Percentiles rank a stretch among this genome's conserved stretches.
These are phyloP conservation scores for Drosophila paracracens DNA, from an alignment of 2,888 invertebrate species.

Conservation along the genomic window DNA sequence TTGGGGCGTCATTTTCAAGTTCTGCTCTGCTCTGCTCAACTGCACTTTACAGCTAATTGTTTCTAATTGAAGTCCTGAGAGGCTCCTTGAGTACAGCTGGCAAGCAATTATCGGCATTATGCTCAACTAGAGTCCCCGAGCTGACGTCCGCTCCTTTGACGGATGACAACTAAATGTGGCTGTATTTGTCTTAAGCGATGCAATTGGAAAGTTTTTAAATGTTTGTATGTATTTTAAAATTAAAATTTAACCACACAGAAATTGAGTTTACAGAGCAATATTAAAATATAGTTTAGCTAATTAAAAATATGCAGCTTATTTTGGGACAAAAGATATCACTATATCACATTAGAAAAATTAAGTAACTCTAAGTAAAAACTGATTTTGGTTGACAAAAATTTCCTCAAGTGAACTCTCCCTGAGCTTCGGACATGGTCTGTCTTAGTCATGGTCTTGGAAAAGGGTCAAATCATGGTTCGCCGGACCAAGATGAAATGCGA, in stretches of 20 bases:
- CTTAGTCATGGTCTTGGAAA: not conserved
- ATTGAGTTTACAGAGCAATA: not conserved
- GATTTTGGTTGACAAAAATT: not conserved
- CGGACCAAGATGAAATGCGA: no score
- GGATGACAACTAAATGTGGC: constrained; percentile 6
- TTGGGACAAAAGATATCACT: not conserved
- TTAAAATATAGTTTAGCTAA: not conserved
- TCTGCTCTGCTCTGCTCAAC: constrained; percentile 25
- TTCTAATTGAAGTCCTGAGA: constrained; percentile 60
- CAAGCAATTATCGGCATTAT: constrained; percentile 23
- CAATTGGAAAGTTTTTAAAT: not conserved
- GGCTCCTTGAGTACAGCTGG: constrained; percentile 17
- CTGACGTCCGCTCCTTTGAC: not conserved
- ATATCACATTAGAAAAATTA: not conserved
- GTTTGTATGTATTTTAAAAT: not conserved
- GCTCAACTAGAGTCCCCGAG: not conserved
- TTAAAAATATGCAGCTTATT: not conserved
- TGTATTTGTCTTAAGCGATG: not conserved
- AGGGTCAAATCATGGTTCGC: not conserved
- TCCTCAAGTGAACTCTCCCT: not conserved
- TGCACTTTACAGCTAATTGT: constrained; percentile 66
- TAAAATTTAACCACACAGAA: not conserved
- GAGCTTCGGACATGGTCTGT: not conserved
- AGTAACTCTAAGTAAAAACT: not conserved
- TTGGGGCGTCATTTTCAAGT: constrained; percentile 9